These are phyloP conservation scores for Brachionus angularis DNA, from an alignment of 1,140 invertebrate genomes.

Conservation along the genomic window DNA sequence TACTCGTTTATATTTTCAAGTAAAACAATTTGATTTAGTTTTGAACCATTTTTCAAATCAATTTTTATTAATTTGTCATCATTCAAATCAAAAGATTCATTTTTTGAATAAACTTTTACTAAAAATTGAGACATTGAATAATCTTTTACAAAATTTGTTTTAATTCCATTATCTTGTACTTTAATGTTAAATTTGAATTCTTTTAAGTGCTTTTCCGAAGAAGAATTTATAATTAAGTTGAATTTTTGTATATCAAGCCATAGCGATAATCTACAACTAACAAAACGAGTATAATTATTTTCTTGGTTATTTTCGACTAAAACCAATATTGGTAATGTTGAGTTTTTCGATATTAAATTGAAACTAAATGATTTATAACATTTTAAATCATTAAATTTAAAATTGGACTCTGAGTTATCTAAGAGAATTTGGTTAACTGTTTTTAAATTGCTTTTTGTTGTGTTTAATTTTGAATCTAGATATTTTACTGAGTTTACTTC, in stretches of 20 bases:
- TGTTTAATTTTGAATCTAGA: neutral
- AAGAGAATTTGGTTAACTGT: neutral
- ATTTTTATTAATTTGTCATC: too few relatives aligned
- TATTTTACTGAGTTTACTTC: neutral
- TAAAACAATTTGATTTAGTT: too few relatives aligned
- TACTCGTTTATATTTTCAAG: too few relatives aligned
- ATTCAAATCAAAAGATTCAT: too few relatives aligned
- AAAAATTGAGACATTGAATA: too few relatives aligned
- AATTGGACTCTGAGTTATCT: neutral
- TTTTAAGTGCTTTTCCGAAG: too few relatives aligned
- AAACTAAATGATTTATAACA: constrained; percentile 8
- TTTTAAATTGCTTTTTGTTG: neutral
- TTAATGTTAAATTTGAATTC: neutral
- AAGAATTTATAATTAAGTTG: too few relatives aligned
- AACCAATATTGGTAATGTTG: neutral
- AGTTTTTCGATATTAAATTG: neutral
- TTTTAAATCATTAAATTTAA: constrained; percentile 6
- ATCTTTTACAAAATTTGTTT: too few relatives aligned
- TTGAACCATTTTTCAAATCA: too few relatives aligned
- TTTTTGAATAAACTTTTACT: too few relatives aligned
- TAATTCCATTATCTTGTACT: neutral
- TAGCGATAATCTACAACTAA: neutral
- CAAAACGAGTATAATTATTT: neutral
- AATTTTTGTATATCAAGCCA: neutral
- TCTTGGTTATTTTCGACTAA: neutral